Base-by-base conservation (phyloP, 64 coral and sea anemone species). In the Porites australiensis region DNA sequence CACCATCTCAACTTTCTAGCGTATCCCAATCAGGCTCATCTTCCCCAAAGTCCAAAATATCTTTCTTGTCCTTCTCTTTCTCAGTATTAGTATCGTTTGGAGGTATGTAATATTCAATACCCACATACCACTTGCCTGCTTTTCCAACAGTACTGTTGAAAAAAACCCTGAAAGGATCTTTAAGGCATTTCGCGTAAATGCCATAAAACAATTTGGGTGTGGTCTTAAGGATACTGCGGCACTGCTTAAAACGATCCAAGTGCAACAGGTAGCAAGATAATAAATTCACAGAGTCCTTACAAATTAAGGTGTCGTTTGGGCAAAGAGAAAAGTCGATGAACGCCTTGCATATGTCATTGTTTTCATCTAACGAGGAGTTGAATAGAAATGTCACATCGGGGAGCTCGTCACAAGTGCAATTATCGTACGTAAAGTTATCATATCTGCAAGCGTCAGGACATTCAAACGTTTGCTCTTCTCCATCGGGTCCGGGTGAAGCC, bases 91-190 rank as follows among this genome's bases (percentile, higher is more conserved):
- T 79, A 21, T 59, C 77, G 18, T 49, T 6, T 6, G 77, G 77
- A 61, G 77, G 52, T 37, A 79, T 54, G 27, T 79, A 79, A 8
- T 23, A 13, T 5, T 59, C 7, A 10, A 79, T 11, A 14, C 77
- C 77, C 27, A 60, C 77, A 27, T 44, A 79, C 77, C 77, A 79
- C 55, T 79, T 79, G 4, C 77, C 77, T 0, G 55, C 11, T 14
- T 79, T 79, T n/a, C 53, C 77, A 43, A 79, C n/a, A 4, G 77
- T 23, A 37, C 9, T n/a, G 4, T 79, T 44, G 53, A 59, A 79
- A 55, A 79, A 79, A 79, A 79, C 77, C 21, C 27, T 79, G 13
- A 79, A 79, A 22, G 77, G 77, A 60, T 79, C 77, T 8, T 79
- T 4, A 14, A 60, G 21, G 20, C 77, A 79, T 15, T 44, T 79